Conservation (phyloP, 2,888 invertebrate species). For the Hypena proboscidalis region DNA sequence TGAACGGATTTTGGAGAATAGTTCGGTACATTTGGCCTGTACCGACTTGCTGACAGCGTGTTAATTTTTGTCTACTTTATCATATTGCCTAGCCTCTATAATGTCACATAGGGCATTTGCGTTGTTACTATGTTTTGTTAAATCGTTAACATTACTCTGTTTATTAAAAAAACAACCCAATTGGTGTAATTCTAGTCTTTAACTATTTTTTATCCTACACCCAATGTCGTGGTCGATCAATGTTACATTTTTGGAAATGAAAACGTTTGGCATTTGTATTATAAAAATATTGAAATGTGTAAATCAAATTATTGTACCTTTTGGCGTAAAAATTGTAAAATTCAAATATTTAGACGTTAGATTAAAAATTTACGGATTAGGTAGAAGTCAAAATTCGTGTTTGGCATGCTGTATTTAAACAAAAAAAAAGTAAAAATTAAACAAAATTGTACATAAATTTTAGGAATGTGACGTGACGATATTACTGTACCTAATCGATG, state of each 20-base stretch:
- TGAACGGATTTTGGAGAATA: slow-evolving; percentile 1
- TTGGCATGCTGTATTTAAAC: slow-evolving; percentile 75
- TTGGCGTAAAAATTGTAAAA: slow-evolving; percentile 78
- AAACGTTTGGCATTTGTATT: slow-evolving; percentile 44
- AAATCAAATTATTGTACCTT: slow-evolving; percentile 70
- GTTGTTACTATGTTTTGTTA: slow-evolving; percentile 60
- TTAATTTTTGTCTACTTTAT: slow-evolving; percentile 62
- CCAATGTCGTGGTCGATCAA: slow-evolving; percentile 44
- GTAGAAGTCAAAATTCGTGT: slow-evolving; percentile 79
- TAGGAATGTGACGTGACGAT: slow-evolving; percentile 79
- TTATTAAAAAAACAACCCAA: slow-evolving; percentile 50
- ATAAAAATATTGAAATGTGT: slow-evolving; percentile 55
- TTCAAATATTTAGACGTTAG: slow-evolving; percentile 70
- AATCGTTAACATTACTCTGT: slow-evolving; percentile 35
- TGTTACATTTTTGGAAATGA: slow-evolving; percentile 49
- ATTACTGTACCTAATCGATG: slow-evolving; percentile 74
- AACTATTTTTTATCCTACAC: slow-evolving; percentile 50
- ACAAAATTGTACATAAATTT: slow-evolving; percentile 72
- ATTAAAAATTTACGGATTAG: slow-evolving; percentile 63
- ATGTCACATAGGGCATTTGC: slow-evolving; percentile 77
- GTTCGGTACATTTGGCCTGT: slow-evolving; percentile 15
- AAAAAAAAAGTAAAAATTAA: slow-evolving; percentile 50
- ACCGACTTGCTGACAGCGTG: slow-evolving; percentile 66
- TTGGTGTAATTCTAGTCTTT: slow-evolving; percentile 82
- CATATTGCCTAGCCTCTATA: slow-evolving; percentile 67